Evolutionary conservation across 1,140 invertebrate species (phyloP), one percentile per base, ranked within the genome.

Genomic region (Philotrypesis tridentata): DNA sequence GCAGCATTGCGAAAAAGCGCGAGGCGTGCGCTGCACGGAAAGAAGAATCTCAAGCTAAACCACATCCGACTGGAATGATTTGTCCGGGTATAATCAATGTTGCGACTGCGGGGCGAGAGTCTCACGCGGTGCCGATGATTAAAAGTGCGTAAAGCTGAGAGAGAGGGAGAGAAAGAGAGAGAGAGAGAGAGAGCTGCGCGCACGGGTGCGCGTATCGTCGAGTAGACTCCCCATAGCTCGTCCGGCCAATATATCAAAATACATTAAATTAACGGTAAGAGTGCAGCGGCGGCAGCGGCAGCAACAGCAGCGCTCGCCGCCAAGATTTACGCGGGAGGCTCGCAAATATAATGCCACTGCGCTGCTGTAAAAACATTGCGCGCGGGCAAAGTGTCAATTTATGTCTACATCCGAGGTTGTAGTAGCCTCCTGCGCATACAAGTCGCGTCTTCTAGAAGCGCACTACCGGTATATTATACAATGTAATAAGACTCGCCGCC

Each of bases 201-300:
- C 37, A 70, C 48, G 29, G 14, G 85, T 84, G 84, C 84, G 33
- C 33, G 33, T 37, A 37, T 37, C 33, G 33, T 37, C 85, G 85
- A 85, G 82, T 37, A 37, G 86, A 87, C 88, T 86, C 89, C 89
- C 89, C 87, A 89, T 87, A 71, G 90, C 83, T 88, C 85, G 33
- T 82, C 86, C 17, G 12, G 31, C 86, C 89, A 80, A 90, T 91
- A 89, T 87, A 90, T 90, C 89, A 90, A 84, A 76, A 84, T 84
- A 87, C 89, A 89, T 90, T 90, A 89, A 89, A 90, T 90, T 90
- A 76, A 89, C 88, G 84, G 85, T 86, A 82, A 76, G 84, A 84
- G 78, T 82, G 65, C 4, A 3, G 33, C 33, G 3, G 33, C 33
- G 9, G n/a, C n/a, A n/a, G n/a, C n/a, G n/a, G n/a, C n/a, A n/a